These are phyloP conservation scores for Micromys minutus DNA, from an alignment of 2,113 vertebrate genomes.

Conservation along the genomic window DNA sequence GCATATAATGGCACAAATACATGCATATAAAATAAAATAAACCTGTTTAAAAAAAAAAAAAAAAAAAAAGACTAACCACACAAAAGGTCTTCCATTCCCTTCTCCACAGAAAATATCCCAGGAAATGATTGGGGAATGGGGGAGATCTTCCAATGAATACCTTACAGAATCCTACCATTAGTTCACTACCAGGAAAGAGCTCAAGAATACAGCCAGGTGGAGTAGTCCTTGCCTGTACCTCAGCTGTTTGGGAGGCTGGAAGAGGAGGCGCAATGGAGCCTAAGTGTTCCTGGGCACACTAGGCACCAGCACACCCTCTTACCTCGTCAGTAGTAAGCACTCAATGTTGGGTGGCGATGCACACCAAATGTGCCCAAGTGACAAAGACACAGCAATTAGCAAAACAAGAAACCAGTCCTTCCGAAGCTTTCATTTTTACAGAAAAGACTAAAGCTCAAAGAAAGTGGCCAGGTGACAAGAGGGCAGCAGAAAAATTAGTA, in stretches of 20 bases:
- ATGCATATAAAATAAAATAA: background rate
- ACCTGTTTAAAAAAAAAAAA: background rate
- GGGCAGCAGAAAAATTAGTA: background rate
- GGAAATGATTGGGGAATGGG: background rate
- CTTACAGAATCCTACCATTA: conserved; percentile 5
- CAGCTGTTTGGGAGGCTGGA: background rate
- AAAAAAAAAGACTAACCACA: background rate
- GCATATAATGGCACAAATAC: background rate
- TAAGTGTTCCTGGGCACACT: background rate
- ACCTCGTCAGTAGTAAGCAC: background rate
- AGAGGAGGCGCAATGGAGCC: background rate
- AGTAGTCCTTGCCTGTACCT: background rate
- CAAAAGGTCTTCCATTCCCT: background rate
- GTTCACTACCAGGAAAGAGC: background rate
- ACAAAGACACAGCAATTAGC: background rate
- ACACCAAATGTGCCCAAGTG: background rate
- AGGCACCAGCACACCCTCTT: background rate
- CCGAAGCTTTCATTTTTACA: conserved; percentile 2
- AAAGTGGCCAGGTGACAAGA: background rate
- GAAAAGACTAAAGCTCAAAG: background rate
- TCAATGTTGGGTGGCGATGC: background rate
- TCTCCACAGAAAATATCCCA: background rate
- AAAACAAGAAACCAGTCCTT: background rate
- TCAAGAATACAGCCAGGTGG: background rate
- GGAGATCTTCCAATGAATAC: background rate